Evolutionary conservation across 2,888 invertebrate genomes (phyloP).

Genomic region (Pollenia angustigena): DNA sequence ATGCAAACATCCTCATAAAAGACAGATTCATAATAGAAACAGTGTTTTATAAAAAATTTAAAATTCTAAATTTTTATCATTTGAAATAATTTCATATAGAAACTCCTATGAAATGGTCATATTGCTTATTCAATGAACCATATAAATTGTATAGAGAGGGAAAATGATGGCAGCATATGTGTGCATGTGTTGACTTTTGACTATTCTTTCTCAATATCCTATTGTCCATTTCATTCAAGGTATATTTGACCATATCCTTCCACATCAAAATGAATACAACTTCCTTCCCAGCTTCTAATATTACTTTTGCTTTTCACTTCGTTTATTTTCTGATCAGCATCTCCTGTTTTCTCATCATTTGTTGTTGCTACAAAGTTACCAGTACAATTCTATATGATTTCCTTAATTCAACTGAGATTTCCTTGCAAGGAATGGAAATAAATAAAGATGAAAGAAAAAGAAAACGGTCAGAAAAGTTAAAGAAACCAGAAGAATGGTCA

Average conservation of each 20-base stretch:
- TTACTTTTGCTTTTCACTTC: constrained; percentile 46
- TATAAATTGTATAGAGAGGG: constrained; percentile 18
- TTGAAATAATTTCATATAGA: constrained; percentile 40
- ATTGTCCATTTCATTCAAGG: constrained; percentile 52
- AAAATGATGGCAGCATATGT: background rate
- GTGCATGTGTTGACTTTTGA: background rate
- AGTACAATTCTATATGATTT: constrained; percentile 57
- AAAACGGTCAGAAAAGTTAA: background rate
- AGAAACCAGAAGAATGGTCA: background rate
- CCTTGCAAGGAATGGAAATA: constrained; percentile 35
- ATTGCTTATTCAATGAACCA: constrained; percentile 52
- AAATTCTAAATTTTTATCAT: constrained; percentile 1
- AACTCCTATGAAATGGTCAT: constrained; percentile 46
- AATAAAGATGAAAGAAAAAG: constrained; percentile 13
- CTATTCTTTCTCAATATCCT: constrained; percentile 13
- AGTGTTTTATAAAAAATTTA: background rate
- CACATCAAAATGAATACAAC: constrained; percentile 47
- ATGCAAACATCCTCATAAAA: background rate
- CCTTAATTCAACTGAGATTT: constrained; percentile 61
- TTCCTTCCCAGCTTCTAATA: constrained; percentile 58
- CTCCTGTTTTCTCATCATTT: background rate
- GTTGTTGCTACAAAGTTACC: constrained; percentile 18
- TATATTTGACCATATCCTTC: constrained; percentile 62
- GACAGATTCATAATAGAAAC: background rate
- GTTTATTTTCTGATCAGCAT: constrained; percentile 19